A percentile compares a stretch with the other conserved stretches of the same genome.
phyloP scores from a whole-genome alignment of 2,888 invertebrate genomes.

The Timema cristinae region DNA sequence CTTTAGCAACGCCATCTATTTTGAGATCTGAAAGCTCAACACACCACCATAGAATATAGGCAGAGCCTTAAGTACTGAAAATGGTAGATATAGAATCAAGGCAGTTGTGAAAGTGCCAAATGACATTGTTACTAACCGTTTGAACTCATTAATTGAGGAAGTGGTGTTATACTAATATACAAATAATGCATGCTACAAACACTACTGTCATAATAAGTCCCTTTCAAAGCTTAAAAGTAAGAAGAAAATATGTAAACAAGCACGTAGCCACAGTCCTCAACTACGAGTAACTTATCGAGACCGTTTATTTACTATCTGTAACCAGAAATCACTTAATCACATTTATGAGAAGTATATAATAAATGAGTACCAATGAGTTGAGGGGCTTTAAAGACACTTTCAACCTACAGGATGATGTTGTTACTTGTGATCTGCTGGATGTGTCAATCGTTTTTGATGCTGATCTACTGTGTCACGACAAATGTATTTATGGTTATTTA shows the following conservation, averaged over 20 bases:
- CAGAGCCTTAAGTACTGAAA: neutral
- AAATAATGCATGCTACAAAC: too few relatives aligned
- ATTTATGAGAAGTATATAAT: conserved; percentile 11
- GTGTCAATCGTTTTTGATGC: neutral
- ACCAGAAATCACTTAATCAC: conserved; percentile 9
- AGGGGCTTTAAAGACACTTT: conserved; percentile 10
- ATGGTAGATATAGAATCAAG: neutral
- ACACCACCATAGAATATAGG: too few relatives aligned
- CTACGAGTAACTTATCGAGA: neutral
- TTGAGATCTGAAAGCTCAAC: too few relatives aligned
- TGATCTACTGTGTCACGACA: neutral
- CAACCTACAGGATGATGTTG: neutral
- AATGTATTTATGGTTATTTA: too few relatives aligned
- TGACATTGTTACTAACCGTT: neutral
- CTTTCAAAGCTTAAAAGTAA: conserved; percentile 10
- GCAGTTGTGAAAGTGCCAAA: conserved; percentile 1
- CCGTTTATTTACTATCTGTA: neutral
- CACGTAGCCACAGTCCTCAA: too few relatives aligned
- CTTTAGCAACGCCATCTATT: too few relatives aligned
- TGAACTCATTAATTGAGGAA: conserved; percentile 2
- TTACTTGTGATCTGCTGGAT: conserved; percentile 4
- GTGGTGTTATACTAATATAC: too few relatives aligned
- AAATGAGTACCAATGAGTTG: conserved; percentile 10
- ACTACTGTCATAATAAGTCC: neutral
- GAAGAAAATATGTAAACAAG: neutral